These are phyloP conservation scores for Amphimallon solstitiale DNA, from an alignment of 2,888 invertebrate species.

Conservation along the genomic window DNA sequence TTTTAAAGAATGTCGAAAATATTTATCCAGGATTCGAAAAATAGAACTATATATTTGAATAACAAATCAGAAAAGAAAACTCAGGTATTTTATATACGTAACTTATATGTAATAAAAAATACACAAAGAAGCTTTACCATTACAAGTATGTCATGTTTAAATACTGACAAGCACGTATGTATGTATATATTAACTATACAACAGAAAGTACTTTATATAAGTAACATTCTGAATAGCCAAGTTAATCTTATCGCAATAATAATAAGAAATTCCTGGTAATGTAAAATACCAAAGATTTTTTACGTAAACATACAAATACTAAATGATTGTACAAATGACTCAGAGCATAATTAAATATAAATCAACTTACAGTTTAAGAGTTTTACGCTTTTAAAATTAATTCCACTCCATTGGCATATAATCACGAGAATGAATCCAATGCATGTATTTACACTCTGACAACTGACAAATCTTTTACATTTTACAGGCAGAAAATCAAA, in stretches of 20 bases:
- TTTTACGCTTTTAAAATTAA: constrained; percentile 8
- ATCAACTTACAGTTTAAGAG: constrained; percentile 3
- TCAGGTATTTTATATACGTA: no score
- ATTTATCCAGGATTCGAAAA: no score
- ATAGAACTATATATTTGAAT: no score
- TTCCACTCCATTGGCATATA: constrained; percentile 1
- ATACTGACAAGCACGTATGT: no score
- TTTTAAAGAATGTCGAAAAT: no score
- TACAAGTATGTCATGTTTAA: no score
- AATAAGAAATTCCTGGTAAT: background rate
- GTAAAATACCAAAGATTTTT: background rate
- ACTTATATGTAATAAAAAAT: no score
- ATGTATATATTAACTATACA: no score
- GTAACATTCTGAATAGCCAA: constrained; percentile 1
- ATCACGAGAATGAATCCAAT: background rate
- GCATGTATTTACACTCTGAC: background rate
- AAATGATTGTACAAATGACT: constrained; percentile 4
- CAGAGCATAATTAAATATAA: background rate
- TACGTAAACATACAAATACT: background rate
- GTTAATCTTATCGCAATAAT: background rate
- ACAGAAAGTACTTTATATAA: background rate
- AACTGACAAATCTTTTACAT: background rate
- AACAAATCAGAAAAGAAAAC: no score
- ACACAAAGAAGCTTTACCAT: no score
- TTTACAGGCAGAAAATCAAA: no score